Evolutionary conservation across 2,113 vertebrate genomes (phyloP).

Genomic region (Passerina amoena): DNA sequence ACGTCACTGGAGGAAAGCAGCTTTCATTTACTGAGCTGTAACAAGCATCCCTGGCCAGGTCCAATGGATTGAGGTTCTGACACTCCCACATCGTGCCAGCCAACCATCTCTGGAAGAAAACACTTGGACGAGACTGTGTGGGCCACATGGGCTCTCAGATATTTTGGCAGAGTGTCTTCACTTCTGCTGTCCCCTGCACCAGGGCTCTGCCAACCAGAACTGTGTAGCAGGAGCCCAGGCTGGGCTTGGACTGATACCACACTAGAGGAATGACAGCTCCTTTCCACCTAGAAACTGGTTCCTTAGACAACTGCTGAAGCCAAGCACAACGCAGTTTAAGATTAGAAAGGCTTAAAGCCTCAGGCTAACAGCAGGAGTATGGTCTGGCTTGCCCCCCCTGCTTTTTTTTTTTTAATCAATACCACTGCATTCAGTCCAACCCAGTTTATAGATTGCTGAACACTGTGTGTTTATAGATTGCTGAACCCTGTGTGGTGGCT

Average conservation of each 20-base stretch:
- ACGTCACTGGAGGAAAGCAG: background rate
- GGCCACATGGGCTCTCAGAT: background rate
- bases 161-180: background rate
- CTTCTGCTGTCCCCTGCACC: background rate
- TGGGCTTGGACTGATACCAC: accelerated
- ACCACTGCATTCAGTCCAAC: background rate
- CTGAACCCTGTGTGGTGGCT: background rate
- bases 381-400: accelerated
- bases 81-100: background rate
- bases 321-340: background rate
- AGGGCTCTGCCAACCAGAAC: background rate
- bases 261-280: background rate
- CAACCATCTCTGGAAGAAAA: background rate
- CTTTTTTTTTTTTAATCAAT: background rate
- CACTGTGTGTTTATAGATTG: background rate
- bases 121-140: background rate
- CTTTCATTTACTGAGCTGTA: background rate
- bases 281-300: background rate
- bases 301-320: background rate
- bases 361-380: background rate
- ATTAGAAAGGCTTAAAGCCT: background rate
- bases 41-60: background rate
- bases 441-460: background rate
- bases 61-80: accelerated
- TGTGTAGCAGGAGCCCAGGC: background rate